A percentile compares a stretch with the other conserved stretches of the same genome.
phyloP scores from a whole-genome alignment of 2,888 invertebrate genomes.

The Halictus quadricinctus region DNA sequence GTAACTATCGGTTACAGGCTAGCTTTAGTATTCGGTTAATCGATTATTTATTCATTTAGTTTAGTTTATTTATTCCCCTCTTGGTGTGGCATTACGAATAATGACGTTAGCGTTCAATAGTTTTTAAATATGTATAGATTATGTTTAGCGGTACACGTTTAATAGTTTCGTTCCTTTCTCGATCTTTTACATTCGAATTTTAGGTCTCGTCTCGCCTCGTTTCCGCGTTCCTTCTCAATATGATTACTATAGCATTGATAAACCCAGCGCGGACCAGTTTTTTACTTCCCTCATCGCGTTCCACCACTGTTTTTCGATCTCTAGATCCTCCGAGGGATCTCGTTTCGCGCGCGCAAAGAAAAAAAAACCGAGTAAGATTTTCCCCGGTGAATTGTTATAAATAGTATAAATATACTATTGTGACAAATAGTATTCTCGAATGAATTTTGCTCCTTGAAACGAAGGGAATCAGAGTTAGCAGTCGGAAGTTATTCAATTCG shows the following conservation, averaged over 20 bases:
- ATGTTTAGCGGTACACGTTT: constrained; percentile 79
- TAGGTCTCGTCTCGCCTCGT: constrained; percentile 8
- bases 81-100: constrained; percentile 76
- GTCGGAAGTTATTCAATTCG: constrained; percentile 45
- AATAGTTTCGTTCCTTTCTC: constrained; percentile 54
- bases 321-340: constrained; percentile 16
- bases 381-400: constrained; percentile 36
- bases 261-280: not conserved
- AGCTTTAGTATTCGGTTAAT: constrained; percentile 77
- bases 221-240: not conserved
- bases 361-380: constrained; percentile 41
- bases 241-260: not conserved
- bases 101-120: constrained; percentile 80
- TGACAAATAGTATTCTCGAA: constrained; percentile 27
- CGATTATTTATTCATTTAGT: constrained; percentile 76
- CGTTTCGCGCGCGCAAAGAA: constrained; percentile 32
- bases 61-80: constrained; percentile 35
- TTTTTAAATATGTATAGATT: constrained; percentile 81
- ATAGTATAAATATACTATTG: no score
- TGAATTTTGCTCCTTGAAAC: constrained; percentile 36
- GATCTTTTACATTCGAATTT: constrained; percentile 56
- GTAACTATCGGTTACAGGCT: constrained; percentile 78
- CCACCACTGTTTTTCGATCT: not conserved
- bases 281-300: constrained; percentile 11
- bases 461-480: constrained; percentile 59